phyloP scores from a whole-genome alignment of 2,797 vertebrate species.

The Hyperoplus immaculatus region DNA sequence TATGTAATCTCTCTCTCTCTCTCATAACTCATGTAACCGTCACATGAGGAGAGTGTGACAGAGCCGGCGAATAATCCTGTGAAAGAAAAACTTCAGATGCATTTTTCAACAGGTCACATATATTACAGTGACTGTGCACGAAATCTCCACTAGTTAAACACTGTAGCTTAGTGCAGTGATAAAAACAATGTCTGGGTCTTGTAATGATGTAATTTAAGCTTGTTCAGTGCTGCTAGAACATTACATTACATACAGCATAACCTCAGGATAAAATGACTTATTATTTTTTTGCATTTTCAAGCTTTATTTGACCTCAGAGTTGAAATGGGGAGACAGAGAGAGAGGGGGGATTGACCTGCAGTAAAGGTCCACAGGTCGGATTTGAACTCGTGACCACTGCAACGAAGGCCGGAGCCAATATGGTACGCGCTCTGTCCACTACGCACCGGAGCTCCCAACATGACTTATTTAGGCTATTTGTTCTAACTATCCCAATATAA shows the following conservation, averaged over 20 bases:
- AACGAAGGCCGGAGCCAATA: too few species aligned
- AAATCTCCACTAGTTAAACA: slow-evolving; percentile 15
- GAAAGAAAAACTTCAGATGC: slow-evolving; percentile 20
- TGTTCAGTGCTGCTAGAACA: neutral
- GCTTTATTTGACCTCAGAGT: too few species aligned
- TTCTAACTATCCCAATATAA: neutral
- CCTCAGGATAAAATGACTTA: neutral
- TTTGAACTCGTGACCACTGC: too few species aligned
- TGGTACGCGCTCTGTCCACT: too few species aligned
- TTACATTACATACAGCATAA: neutral
- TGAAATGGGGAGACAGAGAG: too few species aligned
- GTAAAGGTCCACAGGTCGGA: too few species aligned
- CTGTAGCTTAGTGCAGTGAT: neutral
- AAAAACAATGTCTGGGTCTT: neutral
- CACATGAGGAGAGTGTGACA: slow-evolving; percentile 78
- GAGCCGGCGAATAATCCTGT: slow-evolving; percentile 46
- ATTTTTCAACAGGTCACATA: slow-evolving; percentile 26
- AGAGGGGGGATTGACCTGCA: too few species aligned
- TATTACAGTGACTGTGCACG: neutral
- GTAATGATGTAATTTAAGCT: neutral
- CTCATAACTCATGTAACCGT: slow-evolving; percentile 53
- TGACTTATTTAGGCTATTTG: neutral
- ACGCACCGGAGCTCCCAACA: too few species aligned
- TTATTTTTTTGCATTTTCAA: too few species aligned
- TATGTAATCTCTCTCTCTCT: slow-evolving; percentile 47